Evolutionary conservation across 2,888 invertebrate genomes (phyloP).

Genomic region (Acrocera orbiculus): DNA sequence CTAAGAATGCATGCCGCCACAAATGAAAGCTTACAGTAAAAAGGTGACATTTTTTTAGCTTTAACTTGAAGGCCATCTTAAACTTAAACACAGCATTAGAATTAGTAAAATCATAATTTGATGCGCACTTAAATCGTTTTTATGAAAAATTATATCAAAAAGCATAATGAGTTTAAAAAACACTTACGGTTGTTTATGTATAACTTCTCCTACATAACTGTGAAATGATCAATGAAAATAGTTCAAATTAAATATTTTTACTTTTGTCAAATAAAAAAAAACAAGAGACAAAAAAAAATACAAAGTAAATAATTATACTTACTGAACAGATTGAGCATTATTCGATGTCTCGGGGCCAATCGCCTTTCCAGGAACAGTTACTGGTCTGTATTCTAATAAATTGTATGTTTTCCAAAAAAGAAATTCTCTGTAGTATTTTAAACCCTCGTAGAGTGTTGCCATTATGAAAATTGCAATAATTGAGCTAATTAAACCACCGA

Average conservation of each 20-base stretch:
- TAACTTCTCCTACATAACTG: slow-evolving; percentile 53
- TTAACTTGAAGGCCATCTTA: too few species aligned
- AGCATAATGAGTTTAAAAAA: slow-evolving; percentile 8
- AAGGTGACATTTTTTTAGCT: too few species aligned
- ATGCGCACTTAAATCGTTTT: too few species aligned
- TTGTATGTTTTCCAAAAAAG: slow-evolving; percentile 77
- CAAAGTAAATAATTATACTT: slow-evolving; percentile 30
- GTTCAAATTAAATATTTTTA: neutral
- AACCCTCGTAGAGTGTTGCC: slow-evolving; percentile 86
- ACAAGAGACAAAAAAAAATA: slow-evolving; percentile 11
- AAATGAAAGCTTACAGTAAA: too few species aligned
- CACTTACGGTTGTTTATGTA: slow-evolving; percentile 57
- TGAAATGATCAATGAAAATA: slow-evolving; percentile 15
- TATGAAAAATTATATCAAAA: too few species aligned
- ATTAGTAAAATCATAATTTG: too few species aligned
- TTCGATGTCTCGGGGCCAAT: slow-evolving; percentile 43
- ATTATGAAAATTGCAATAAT: slow-evolving; percentile 82
- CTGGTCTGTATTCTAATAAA: slow-evolving; percentile 67
- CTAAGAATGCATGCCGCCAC: too few species aligned
- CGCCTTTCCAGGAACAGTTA: slow-evolving; percentile 54
- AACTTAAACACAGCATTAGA: too few species aligned
- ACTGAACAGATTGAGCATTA: slow-evolving; percentile 58
- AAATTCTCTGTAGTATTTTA: slow-evolving; percentile 53
- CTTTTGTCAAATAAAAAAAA: neutral
- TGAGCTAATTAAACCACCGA: slow-evolving; percentile 68